Evolutionary conservation across 1,140 invertebrate species (phyloP), one percentile per base, ranked within the genome.

Genomic region (Acyrthosiphon pisum): DNA sequence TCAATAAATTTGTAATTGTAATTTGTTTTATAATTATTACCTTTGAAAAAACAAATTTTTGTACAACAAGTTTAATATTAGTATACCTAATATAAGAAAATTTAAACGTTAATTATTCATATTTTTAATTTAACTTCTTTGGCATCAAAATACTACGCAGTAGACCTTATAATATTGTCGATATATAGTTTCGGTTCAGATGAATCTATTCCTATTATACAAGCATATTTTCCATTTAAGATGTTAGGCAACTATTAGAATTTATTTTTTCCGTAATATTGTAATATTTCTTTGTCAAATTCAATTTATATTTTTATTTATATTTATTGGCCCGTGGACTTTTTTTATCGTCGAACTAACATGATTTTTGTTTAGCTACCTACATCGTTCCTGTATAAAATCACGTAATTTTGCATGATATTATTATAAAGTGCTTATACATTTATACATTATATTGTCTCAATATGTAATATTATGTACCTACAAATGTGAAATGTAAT

Each of bases 371-470:
- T 76, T 76, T 76, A 35, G 30, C 14, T 76, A 76, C 30, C 60
- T 76, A 76, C 60, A 76, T 76, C 1, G 0, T n/a, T 76, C n/a
- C 30, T 76, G 6, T 76, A n/a, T 35, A 76, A 76, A 76, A n/a
- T n/a, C 60, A 76, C 60, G 30, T n/a, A 18, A 76, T 76, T 76
- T 18, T 76, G n/a, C n/a, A n/a, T n/a, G 30, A 76, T 76, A 76
- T 76, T n/a, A 76, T 76, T 18, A 35, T n/a, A 6, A 76, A n/a
- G 30, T n/a, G 14, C 18, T 53, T 53, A 76, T n/a, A 68, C n/a
- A 76, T 76, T n/a, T 76, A n/a, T 20, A n/a, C 60, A 76, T 76
- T 76, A 76, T n/a, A 76, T 76, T 35, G 60, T 76, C n/a, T 76
- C 0, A 76, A 76, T 76, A 76, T n/a, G 14, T 76, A 6, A 76